phyloP scores from a whole-genome alignment of 2,888 invertebrate genomes.

The Chironomus tentans region DNA sequence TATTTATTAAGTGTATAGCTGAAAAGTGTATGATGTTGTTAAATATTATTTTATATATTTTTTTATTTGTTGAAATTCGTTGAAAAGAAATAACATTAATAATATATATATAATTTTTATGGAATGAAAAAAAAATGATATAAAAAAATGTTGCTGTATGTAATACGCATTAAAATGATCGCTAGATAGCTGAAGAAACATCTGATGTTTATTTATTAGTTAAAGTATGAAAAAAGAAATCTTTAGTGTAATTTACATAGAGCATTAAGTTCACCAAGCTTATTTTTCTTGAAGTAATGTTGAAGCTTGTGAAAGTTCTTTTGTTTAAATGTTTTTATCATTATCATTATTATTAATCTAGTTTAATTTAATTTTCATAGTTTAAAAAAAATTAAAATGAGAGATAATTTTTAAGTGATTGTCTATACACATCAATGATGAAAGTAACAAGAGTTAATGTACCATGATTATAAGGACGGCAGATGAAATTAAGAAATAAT shows the following conservation, averaged over 20 bases:
- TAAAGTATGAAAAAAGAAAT: neutral
- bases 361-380: neutral
- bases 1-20: neutral
- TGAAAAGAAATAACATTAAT: neutral
- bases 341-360: neutral
- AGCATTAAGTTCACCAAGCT: neutral
- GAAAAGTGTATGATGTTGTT: neutral
- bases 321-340: neutral
- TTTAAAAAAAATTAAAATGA: neutral
- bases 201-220: conserved; percentile 1
- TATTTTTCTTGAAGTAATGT: neutral
- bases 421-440: neutral
- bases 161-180: neutral
- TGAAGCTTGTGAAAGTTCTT: neutral
- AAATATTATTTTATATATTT: neutral
- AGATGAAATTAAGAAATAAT: neutral
- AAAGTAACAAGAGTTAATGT: neutral
- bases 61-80: neutral
- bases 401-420: neutral
- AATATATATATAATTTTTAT: neutral
- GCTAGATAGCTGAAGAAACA: conserved; percentile 5
- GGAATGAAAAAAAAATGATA: too few relatives aligned
- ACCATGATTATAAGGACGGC: neutral
- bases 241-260: neutral
- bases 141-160: neutral